Evolutionary conservation across 1,140 invertebrate genomes (phyloP).

Genomic region (Drosophila oshimai): DNA sequence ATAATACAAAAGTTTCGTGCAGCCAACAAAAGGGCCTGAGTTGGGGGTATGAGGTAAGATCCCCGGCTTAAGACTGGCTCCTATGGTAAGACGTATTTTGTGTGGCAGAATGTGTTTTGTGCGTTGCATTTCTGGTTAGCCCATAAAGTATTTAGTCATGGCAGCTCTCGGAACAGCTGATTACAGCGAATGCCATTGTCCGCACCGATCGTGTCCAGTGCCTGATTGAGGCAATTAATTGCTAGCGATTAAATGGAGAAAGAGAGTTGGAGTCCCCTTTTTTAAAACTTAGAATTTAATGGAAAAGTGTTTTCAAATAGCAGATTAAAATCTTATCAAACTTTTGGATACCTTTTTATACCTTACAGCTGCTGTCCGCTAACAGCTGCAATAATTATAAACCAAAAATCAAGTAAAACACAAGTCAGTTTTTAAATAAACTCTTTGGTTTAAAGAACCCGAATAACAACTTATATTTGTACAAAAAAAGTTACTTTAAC

Average conservation of each 20-base stretch:
- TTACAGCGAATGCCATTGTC: constrained; percentile 51
- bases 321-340: constrained; percentile 17
- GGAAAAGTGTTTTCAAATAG: constrained; percentile 25
- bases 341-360: not conserved
- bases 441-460: not conserved
- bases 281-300: not conserved
- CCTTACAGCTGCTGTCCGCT: not conserved
- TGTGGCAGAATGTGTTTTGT: not conserved
- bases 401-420: constrained; percentile 12
- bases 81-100: constrained; percentile 3
- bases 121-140: constrained; percentile 17
- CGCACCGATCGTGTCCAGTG: constrained; percentile 33
- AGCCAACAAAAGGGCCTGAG: constrained; percentile 50
- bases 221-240: constrained; percentile 75
- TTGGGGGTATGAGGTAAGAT: constrained; percentile 1
- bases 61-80: constrained; percentile 4
- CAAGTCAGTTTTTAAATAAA: not conserved
- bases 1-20: constrained; percentile 74
- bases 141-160: constrained; percentile 45
- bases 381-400: not conserved
- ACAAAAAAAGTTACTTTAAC: too few relatives aligned
- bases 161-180: constrained; percentile 65
- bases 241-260: constrained; percentile 38
- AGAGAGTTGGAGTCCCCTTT: not conserved
- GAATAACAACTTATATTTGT: too few relatives aligned